phyloP scores from a whole-genome alignment of 2,888 invertebrate species.

The Tinea trinotella region DNA sequence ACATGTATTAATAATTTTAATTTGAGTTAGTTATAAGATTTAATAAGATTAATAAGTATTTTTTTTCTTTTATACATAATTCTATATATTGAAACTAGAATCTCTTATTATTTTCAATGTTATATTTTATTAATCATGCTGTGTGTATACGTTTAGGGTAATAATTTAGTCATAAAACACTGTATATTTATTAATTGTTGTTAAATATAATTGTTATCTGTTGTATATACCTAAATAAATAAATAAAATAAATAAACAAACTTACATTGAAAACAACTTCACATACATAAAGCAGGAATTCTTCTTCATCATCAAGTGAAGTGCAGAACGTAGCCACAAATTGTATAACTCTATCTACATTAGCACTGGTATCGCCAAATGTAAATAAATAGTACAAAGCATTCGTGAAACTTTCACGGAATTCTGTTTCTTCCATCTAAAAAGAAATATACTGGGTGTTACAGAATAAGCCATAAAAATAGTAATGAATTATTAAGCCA shows the following conservation, averaged over 20 bases:
- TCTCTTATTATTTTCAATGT: no score
- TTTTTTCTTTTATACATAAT: no score
- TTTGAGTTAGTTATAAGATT: no score
- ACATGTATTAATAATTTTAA: no score
- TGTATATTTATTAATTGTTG: no score
- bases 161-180: no score
- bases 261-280: constrained; percentile 75
- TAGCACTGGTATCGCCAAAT: constrained; percentile 77
- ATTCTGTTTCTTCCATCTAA: constrained; percentile 69
- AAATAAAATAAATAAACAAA: constrained; percentile 21
- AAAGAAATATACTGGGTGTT: constrained; percentile 28
- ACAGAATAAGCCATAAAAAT: no score
- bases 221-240: no score
- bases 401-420: constrained; percentile 75
- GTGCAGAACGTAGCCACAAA: constrained; percentile 82
- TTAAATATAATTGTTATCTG: no score
- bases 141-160: no score
- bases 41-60: neutral
- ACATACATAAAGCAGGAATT: constrained; percentile 73
- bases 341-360: constrained; percentile 77
- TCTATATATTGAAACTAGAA: no score
- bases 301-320: constrained; percentile 70
- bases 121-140: no score
- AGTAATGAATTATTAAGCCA: neutral
- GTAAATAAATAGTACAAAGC: constrained; percentile 76